Base-by-base conservation (phyloP, 1,140 invertebrate species). In the Paralvinella palmiformis region DNA sequence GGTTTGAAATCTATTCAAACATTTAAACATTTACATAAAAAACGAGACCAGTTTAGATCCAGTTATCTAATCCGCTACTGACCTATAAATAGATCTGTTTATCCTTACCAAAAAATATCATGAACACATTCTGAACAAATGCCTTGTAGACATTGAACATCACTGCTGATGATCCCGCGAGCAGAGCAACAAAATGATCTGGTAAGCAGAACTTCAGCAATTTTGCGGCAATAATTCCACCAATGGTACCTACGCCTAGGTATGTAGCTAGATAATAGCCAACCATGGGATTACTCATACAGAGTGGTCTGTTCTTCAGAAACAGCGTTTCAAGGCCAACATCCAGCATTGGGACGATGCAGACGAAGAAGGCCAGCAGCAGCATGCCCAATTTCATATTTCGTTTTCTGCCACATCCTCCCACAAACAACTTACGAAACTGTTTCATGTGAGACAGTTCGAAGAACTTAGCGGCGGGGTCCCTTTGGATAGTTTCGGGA, bases 101-200 rank as follows among this genome's bases (percentile, higher is more conserved):
- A 29, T 17, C 31, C 62, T 37, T 36, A 64, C 63, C 56, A 32
- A 33, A 32, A n/a, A 59, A 64, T 55, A 64, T 64, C 53, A 58
- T 59, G 33, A 20, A 31, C 22, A 55, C 31, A 35, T 64, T 58
- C 27, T 36, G 24, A 33, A 64, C 63, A 20, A 64, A 64, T 13
- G 27, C 50, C 56, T 29, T 56, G 4, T 64, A 64, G 13, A 59
- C 35, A 31, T 36, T 48, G 17, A 20, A 27, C n/a, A 44, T 35
- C 4, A 41, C 44, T 4, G 33, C 50, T 6, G 56, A 33, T 4
- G 48, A n/a, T 27, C 53, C 50, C 4, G 53, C 33, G 17, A 58
- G 22, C 22, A 64, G 33, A 6, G 63, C 56, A 13, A 64, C 44
- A 29, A 29, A 24, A n/a, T 24, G 24, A 44, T 64, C 48, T 20